Evolutionary conservation across 2,888 invertebrate genomes (phyloP).

Genomic region (Chrysodeixis includens): DNA sequence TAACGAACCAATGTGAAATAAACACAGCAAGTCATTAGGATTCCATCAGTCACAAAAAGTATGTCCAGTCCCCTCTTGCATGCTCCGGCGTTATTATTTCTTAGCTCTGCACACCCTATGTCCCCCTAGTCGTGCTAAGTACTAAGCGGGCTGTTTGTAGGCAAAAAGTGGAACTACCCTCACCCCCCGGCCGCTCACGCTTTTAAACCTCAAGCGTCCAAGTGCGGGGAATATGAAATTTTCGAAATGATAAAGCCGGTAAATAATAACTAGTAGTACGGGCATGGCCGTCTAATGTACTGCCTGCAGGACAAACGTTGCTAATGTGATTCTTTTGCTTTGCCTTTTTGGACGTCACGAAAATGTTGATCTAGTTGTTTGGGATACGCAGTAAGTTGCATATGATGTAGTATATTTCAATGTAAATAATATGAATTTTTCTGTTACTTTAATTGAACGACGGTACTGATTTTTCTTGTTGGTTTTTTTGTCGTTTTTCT

Average conservation of each 20-base stretch:
- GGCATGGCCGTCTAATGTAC: slow-evolving; percentile 83
- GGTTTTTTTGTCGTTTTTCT: too few species aligned
- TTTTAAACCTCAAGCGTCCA: slow-evolving; percentile 89
- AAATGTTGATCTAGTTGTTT: too few species aligned
- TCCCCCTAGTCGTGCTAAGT: slow-evolving; percentile 80
- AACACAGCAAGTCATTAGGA: slow-evolving; percentile 63
- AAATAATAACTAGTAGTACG: slow-evolving; percentile 89
- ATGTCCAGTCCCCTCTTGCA: slow-evolving; percentile 79
- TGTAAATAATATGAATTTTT: too few species aligned
- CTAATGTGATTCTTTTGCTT: slow-evolving; percentile 8
- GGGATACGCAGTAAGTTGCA: too few species aligned
- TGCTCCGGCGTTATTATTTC: slow-evolving; percentile 86
- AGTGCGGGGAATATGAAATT: slow-evolving; percentile 89
- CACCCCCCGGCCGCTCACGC: slow-evolving; percentile 80
- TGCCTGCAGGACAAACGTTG: slow-evolving; percentile 64
- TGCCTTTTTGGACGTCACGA: not conserved
- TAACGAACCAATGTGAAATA: slow-evolving; percentile 41
- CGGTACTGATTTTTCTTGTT: too few species aligned
- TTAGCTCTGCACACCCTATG: slow-evolving; percentile 74
- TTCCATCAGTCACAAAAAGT: slow-evolving; percentile 68
- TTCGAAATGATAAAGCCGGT: slow-evolving; percentile 90
- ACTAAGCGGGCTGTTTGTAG: slow-evolving; percentile 83
- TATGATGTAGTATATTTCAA: too few species aligned
- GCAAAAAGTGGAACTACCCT: slow-evolving; percentile 79
- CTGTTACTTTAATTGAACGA: too few species aligned